phyloP scores from a whole-genome alignment of 2,797 vertebrate genomes.

The Thalassophryne amazonica region DNA sequence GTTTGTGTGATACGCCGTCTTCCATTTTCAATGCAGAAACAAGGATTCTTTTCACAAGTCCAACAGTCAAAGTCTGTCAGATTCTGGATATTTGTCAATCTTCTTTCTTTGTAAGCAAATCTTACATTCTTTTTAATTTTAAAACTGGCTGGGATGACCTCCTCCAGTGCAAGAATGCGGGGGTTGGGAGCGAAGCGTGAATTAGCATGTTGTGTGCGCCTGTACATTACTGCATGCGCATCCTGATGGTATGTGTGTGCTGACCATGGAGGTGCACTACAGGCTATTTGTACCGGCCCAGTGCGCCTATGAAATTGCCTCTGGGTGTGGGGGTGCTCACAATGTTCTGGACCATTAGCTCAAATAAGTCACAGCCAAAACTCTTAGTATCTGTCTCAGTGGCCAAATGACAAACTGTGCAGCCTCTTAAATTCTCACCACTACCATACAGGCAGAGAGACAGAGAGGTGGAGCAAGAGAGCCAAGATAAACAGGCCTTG shows the following conservation, averaged over 20 bases:
- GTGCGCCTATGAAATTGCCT: conserved; percentile 81
- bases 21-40: too few species aligned
- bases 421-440: conserved; percentile 65
- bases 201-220: conserved; percentile 18
- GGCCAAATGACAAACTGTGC: conserved; percentile 77
- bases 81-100: too few species aligned
- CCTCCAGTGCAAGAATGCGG: not conserved
- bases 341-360: conserved; percentile 88
- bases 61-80: too few species aligned
- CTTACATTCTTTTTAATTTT: conserved; percentile 45
- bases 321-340: conserved; percentile 81
- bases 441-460: conserved; percentile 37
- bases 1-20: too few species aligned
- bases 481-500: too few species aligned
- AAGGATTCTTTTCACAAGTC: too few species aligned
- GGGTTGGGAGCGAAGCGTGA: conserved; percentile 23
- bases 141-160: conserved; percentile 14
- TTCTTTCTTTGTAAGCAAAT: conserved; percentile 44
- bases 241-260: conserved; percentile 52
- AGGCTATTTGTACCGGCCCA: conserved; percentile 80
- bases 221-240: conserved; percentile 39
- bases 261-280: conserved; percentile 70
- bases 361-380: conserved; percentile 85
- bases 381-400: conserved; percentile 81
- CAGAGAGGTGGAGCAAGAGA: conserved; percentile 4